Conservation (phyloP, 2,888 invertebrate genomes). For the Luperina testacea region DNA sequence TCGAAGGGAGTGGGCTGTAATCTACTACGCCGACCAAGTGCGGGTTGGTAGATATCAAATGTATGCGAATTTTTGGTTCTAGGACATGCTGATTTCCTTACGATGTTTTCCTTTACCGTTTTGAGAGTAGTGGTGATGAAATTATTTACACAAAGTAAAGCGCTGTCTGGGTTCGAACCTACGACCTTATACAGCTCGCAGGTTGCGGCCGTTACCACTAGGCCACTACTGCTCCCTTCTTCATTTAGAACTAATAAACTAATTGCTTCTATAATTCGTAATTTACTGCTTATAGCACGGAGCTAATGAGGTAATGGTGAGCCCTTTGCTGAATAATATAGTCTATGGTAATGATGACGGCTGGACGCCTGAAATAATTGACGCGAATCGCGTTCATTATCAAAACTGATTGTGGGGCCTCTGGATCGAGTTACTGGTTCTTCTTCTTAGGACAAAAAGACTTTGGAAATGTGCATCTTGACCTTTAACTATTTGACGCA, state of each 20-base stretch:
- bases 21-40: too few species aligned
- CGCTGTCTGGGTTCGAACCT: background rate
- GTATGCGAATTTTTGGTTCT: background rate
- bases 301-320: constrained; percentile 34
- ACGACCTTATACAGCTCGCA: background rate
- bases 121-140: background rate
- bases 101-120: background rate
- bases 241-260: background rate
- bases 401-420: constrained; percentile 13
- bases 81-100: background rate
- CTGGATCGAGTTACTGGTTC: background rate
- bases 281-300: constrained; percentile 8
- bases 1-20: background rate
- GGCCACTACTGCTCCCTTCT: background rate
- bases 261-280: constrained; percentile 17
- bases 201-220: too few species aligned
- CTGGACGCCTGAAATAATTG: constrained; percentile 24
- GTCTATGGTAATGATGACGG: constrained; percentile 31
- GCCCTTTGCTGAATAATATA: constrained; percentile 33
- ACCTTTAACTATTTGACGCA: background rate
- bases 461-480: background rate
- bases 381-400: constrained; percentile 27
- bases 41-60: background rate
- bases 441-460: background rate
- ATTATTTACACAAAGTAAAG: background rate